Base-by-base conservation (phyloP, 2,113 vertebrate genomes). In the Martes martes region DNA sequence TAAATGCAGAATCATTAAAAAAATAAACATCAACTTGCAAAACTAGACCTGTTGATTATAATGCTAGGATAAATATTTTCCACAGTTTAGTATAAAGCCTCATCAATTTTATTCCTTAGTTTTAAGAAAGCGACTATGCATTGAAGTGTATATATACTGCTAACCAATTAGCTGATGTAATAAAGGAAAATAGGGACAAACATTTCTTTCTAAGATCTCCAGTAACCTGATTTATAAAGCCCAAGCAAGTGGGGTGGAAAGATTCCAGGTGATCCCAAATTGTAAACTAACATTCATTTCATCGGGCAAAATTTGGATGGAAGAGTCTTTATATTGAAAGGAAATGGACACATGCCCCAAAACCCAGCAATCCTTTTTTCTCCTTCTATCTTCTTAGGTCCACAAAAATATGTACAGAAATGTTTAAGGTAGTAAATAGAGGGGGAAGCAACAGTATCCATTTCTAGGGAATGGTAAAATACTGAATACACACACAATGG, bases 191-290 rank as follows among this genome's bases (percentile, higher is more conserved):
- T 5, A 74, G 7, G 14, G 7, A 7, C 11, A 85, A 3, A 28
- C 76, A 82, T 91, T 84, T 81, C n/a, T 92, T 87, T 87, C 36
- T 31, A 91, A 89, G n/a, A 63, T 9, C 79, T 57, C 31, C n/a
- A 13, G 91, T 61, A 61, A 61, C n/a, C 21, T 97, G 55, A 94
- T 79, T 89, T 80, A 55, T 92, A 67, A 96, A 86, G 15, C 69
- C 28, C 2, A 86, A 89, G 24, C 16, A 81, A 96, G 24, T 59
- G 1, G 10, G 28, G 21, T 21, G 13, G 28, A 63, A 69, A 83
- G 55, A 61, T n/a, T 93, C 31, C 86, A 92, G 11, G 57, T 67
- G 42, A 91, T 59, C 11, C 2, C 2, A 78, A 76, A 89, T 67
- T 55, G 23, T 78, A 84, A 96, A 36, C 2, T 6, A 89, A 19